Base-by-base conservation (phyloP, 2,113 vertebrate genomes). In the Planiliza haematocheilus region DNA sequence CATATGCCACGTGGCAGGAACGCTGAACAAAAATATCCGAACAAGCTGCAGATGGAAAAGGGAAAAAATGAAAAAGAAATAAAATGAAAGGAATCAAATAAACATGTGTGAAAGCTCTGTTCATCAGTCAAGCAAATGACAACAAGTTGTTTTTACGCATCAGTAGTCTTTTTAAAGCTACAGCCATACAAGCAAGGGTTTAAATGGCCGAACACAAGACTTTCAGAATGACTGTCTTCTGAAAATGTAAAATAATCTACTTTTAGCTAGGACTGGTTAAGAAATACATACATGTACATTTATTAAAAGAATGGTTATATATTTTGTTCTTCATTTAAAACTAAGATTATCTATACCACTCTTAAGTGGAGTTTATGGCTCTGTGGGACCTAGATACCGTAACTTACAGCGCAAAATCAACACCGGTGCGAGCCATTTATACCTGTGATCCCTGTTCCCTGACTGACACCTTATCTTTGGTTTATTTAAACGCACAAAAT, bases 61-160 rank as follows among this genome's bases (percentile, higher is more conserved):
- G n/a, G n/a, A n/a, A n/a, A n/a, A n/a, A n/a, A n/a, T n/a, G n/a
- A n/a, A n/a, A n/a, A n/a, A 34, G 36, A 56, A 58, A 21, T 17
- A 50, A 14, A 69, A 42, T 9, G n/a, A 57, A 61, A 49, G n/a
- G n/a, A n/a, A n/a, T n/a, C n/a, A n/a, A n/a, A n/a, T n/a, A n/a
- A n/a, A n/a, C n/a, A n/a, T 21, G 13, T 43, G 14, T 50, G 7
- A 63, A 30, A 65, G 57, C 41, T 1, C 4, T n/a, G 1, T 18
- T 57, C 11, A 37, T 66, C 1, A 9, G 72, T 81, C 74, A 68
- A 62, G 43, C 66, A 69, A 70, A 57, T 73, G 0, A 13, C 13
- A 41, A 46, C 67, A 60, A 82, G 74, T 74, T 13, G 7, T 81
- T 85, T 70, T 58, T 50, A 39, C 59, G 34, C 79, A 14, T 41